phyloP scores from a whole-genome alignment of 2,797 vertebrate genomes.

The Buceros bicornis region DNA sequence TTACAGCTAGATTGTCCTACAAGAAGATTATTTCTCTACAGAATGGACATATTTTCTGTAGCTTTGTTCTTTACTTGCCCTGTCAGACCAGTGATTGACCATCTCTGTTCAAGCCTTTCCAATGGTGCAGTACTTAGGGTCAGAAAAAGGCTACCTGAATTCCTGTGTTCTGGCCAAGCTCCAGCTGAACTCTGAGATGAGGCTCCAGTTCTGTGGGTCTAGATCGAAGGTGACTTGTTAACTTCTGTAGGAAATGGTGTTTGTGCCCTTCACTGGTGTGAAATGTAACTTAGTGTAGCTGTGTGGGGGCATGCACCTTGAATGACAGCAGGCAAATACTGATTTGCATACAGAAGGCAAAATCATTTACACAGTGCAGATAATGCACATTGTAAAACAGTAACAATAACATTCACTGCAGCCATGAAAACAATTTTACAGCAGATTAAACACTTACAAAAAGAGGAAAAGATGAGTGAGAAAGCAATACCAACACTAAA shows the following conservation, averaged over 20 bases:
- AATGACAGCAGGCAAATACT: conserved; percentile 4
- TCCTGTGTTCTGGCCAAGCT: neutral
- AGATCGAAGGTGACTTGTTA: neutral
- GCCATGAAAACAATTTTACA: conserved; percentile 80
- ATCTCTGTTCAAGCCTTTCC: neutral
- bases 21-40: no score
- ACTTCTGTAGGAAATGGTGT: neutral
- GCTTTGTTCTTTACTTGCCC: neutral
- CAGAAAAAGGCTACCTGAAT: neutral
- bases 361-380: conserved; percentile 55
- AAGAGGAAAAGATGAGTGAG: conserved; percentile 44
- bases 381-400: conserved; percentile 70
- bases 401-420: conserved; percentile 67
- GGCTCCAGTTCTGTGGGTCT: neutral
- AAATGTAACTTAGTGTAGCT: neutral
- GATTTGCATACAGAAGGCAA: conserved; percentile 64
- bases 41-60: fast-evolving
- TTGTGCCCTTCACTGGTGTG: neutral
- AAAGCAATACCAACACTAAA: conserved; percentile 52
- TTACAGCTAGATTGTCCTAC: fast-evolving
- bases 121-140: neutral
- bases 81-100: neutral
- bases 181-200: neutral
- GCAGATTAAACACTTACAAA: conserved; percentile 77
- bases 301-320: neutral